Evolutionary conservation across 2,888 invertebrate species (phyloP), one percentile per base, ranked within the genome.

Genomic region (Kryphioiulus occultus): DNA sequence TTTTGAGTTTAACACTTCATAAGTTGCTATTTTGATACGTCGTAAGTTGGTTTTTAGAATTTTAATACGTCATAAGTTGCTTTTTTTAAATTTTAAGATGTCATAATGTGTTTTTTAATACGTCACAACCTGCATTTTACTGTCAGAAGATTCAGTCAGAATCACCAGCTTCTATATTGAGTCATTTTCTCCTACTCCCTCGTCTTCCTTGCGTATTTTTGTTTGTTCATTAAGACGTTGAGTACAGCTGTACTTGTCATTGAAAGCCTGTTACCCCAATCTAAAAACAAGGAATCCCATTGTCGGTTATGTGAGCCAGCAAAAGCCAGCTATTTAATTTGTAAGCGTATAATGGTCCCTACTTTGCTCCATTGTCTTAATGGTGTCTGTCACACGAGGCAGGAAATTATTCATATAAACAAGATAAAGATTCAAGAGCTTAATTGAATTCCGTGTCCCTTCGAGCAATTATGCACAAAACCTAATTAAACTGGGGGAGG

Each of bases 401-500:
- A 68, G 26, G 68, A 68, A 68, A 68, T 68, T 68, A 68, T 68
- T 68, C 68, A 68, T 68, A 68, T 68, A 68, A 68, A 68, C 68
- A 68, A 68, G 68, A 68, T 68, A 26, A 68, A 22, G 68, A 68
- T 68, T 68, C 68, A 26, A 68, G 68, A 10, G 68, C 68, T 68
- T 68, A 68, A 68, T 68, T 68, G 68, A 26, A 68, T 68, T 68
- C 68, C n/a, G 68, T 68, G 68, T 68, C 26, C 68, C 68, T 26
- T 68, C 68, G 68, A 68, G 68, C 68, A 68, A 68, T 68, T 68
- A 68, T 68, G 68, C 68, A 68, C 68, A 68, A 68, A 68, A 68
- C 68, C 68, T 68, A 68, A 68, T 68, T 68, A 68, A 68, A 26
- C 5, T 19, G n/a, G 53, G 53, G 53, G 19, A 15, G 44, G 44